Base-by-base conservation (phyloP, 2,113 vertebrate species). In the Ciconia stormi region DNA sequence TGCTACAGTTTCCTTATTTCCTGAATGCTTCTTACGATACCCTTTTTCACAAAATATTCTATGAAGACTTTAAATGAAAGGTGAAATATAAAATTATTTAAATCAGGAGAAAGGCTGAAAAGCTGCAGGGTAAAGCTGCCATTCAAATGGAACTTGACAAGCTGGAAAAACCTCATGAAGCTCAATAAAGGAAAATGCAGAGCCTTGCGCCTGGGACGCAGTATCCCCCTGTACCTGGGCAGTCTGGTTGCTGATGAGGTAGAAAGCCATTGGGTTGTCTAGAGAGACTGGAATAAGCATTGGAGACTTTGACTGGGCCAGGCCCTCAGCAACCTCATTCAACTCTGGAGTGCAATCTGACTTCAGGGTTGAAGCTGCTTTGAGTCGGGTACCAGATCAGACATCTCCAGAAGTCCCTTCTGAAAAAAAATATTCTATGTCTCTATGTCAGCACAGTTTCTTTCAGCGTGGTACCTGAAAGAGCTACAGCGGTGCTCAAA, bases 51-150 rank as follows among this genome's bases (percentile, higher is more conserved):
- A 81, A 89, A 91, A 89, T 83, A 86, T 40, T 81, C 82, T 53
- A n/a, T 32, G 70, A 87, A 94, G n/a, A 44, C 61, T 90, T 85
- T 63, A 89, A 93, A 74, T 55, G 56, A 76, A 96, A 87, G n/a
- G 80, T 69, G 63, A 90, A 90, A 81, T 73, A 90, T 16, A 56
- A 36, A 93, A 92, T 70, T 73, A 95, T 70, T 94, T 81, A 80
- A 91, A 93, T 59, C n/a, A 50, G 71, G 44, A 71, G 67, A 73
- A 74, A 82, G 73, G 78, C 55, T 95, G 77, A 91, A 86, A 89
- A 96, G 71, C 82, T 95, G 78, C 38, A 67, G 74, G 79, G 66
- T 88, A 82, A 88, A 88, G 22, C 93, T 96, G 74, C 61, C 47
- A 71, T 67, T 95, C 66, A 92, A 55, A 95, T 20, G 25, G 47